Evolutionary conservation across 2,113 vertebrate species (phyloP).

Genomic region (Pavo muticus): DNA sequence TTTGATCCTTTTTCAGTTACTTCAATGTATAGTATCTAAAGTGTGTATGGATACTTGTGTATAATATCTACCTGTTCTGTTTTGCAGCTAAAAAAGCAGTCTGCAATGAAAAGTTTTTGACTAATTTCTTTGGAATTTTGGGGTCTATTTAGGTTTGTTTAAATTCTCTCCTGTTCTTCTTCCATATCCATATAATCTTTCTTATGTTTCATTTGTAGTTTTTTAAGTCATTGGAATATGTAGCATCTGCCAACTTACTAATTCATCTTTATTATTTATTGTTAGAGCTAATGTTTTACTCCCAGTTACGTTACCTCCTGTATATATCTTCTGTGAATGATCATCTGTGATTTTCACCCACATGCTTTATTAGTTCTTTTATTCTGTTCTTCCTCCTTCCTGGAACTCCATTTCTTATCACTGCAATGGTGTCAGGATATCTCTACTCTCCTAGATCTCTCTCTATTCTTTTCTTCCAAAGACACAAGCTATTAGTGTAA

Average conservation of each 20-base stretch:
- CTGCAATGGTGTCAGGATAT: neutral
- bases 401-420: conserved; percentile 9
- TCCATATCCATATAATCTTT: neutral
- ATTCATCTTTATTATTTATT: neutral
- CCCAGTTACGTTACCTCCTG: neutral
- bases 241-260: neutral
- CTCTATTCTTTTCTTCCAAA: neutral
- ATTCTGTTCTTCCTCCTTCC: neutral
- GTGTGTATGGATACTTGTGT: neutral
- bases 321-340: neutral
- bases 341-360: neutral
- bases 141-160: neutral
- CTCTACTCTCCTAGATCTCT: neutral
- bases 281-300: neutral
- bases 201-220: neutral
- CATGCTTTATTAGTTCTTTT: neutral
- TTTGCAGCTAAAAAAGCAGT: neutral
- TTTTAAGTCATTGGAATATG: neutral
- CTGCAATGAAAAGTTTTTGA: neutral
- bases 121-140: neutral
- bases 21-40: neutral
- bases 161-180: neutral
- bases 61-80: neutral
- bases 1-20: neutral
- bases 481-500: neutral